These are phyloP conservation scores for Physella acuta DNA, from an alignment of 1,140 invertebrate genomes.

Conservation along the genomic window DNA sequence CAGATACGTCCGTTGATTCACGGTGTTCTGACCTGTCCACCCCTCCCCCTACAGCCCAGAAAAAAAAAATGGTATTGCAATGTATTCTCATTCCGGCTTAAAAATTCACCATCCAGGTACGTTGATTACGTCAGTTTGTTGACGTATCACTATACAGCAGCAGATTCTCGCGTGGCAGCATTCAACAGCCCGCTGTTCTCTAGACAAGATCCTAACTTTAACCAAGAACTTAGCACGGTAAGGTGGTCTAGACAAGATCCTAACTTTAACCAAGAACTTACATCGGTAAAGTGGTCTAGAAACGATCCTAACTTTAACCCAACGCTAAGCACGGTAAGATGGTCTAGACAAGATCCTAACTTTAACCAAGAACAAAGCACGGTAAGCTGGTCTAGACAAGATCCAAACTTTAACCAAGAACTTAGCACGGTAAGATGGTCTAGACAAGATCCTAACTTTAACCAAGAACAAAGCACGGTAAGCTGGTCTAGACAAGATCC, in stretches of 20 bases:
- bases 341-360: neutral
- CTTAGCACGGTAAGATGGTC: constrained; percentile 13
- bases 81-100: neutral
- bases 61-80: neutral
- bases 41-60: neutral
- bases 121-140: constrained; percentile 8
- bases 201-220: constrained; percentile 5
- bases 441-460: constrained; percentile 5
- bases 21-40: neutral
- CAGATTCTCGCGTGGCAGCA: neutral
- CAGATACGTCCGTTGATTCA: neutral
- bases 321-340: constrained; percentile 14
- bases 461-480: constrained; percentile 8
- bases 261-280: neutral
- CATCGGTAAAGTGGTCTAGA: too few species aligned
- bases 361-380: constrained; percentile 12
- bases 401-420: constrained; percentile 6
- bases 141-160: constrained; percentile 6
- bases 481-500: constrained; percentile 4
- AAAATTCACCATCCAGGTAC: neutral
- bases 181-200: constrained; percentile 16
- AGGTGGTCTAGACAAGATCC: too few species aligned
- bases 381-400: constrained; percentile 7
- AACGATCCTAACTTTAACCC: constrained; percentile 15
- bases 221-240: constrained; percentile 10